Evolutionary conservation across 2,113 vertebrate species (phyloP).

Genomic region (Raja brachyura): DNA sequence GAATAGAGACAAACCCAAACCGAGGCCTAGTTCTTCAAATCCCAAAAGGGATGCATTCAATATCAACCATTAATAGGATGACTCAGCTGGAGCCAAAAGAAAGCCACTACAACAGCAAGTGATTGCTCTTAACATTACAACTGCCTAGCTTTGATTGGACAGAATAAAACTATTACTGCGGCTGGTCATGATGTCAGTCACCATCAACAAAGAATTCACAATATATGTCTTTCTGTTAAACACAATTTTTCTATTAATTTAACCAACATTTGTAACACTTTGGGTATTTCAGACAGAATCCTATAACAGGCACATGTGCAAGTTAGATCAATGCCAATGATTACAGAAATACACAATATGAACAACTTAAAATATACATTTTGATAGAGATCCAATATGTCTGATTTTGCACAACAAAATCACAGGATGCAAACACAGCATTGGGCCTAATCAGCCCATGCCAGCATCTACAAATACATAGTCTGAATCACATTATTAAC

Average conservation of each 20-base stretch:
- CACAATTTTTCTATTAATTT: background rate
- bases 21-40: constrained; percentile 29
- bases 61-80: constrained; percentile 18
- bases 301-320: background rate
- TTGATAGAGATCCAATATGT: background rate
- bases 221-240: background rate
- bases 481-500: background rate
- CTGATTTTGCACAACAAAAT: background rate
- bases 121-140: background rate
- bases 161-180: background rate
- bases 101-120: background rate
- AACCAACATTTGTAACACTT: background rate
- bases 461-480: background rate
- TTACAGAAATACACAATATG: background rate
- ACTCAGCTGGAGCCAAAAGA: constrained; percentile 20
- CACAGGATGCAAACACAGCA: background rate
- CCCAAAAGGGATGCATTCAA: background rate
- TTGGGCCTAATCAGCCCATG: background rate
- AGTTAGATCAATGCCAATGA: background rate
- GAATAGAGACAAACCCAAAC: background rate
- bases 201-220: constrained; percentile 1
- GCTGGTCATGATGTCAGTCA: background rate
- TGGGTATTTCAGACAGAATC: background rate
- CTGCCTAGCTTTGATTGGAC: background rate
- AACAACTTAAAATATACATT: constrained; percentile 4